Percentiles rank a stretch among this genome's conserved stretches.
Conservation (phyloP, 2,888 invertebrate species). For the Galeruca laticollis region DNA sequence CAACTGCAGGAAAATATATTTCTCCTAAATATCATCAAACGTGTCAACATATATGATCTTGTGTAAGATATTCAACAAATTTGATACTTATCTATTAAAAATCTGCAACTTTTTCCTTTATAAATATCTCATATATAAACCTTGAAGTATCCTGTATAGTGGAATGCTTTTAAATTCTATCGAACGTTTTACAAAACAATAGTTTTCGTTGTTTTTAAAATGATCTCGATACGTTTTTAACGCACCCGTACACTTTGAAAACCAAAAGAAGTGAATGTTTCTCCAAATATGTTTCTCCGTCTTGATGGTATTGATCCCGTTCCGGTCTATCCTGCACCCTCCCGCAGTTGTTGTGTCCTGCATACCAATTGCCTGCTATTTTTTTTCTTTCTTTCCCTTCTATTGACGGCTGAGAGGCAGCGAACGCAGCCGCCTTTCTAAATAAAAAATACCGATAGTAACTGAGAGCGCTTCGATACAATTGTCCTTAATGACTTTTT, state of each 20-base stretch:
- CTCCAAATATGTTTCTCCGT: conserved; percentile 65
- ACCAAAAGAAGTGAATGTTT: conserved; percentile 60
- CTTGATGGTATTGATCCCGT: conserved; percentile 67
- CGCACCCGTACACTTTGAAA: conserved; percentile 9
- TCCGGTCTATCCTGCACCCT: conserved; percentile 66
- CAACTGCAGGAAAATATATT: no score
- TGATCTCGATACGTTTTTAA: neutral
- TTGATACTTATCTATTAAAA: no score
- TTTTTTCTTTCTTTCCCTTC: conserved; percentile 64
- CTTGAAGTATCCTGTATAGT: no score
- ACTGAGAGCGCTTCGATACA: conserved; percentile 62
- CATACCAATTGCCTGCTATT: conserved; percentile 74
- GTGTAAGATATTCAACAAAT: no score
- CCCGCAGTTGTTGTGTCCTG: conserved; percentile 71
- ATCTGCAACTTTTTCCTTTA: no score
- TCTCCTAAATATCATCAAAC: no score
- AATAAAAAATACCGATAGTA: conserved; percentile 64
- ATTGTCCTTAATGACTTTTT: conserved; percentile 63
- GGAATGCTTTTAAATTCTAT: no score
- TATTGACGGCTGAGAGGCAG: conserved; percentile 42
- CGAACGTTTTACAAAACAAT: neutral
- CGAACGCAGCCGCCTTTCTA: conserved; percentile 53
- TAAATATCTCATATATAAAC: no score
- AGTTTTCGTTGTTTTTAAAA: neutral
- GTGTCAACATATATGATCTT: no score